phyloP scores from a whole-genome alignment of 53 echinoderm and acorn worm species.

The Echinarachnius parma region DNA sequence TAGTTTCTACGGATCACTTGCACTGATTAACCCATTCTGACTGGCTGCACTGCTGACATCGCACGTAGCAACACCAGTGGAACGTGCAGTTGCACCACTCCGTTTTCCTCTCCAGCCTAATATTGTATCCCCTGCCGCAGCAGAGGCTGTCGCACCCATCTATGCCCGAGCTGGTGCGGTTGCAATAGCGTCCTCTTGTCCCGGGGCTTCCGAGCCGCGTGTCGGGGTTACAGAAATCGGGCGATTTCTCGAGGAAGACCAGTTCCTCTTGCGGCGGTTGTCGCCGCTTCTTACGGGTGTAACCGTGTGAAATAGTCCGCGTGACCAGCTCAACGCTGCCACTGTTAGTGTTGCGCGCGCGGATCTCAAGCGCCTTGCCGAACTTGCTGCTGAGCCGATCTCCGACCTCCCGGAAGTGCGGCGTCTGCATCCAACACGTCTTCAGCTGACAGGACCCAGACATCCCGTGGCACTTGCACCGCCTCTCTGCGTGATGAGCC shows the following conservation, averaged over 20 bases:
- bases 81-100: slow-evolving; percentile 99
- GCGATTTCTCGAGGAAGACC: slow-evolving; percentile 80
- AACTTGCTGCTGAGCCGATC: slow-evolving; percentile 69
- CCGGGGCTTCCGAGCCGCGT: slow-evolving; percentile 64
- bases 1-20: too few relatives aligned
- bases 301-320: neutral
- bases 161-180: slow-evolving; percentile 71
- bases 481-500: slow-evolving; percentile 72
- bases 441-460: slow-evolving; percentile 92
- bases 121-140: slow-evolving; percentile 95
- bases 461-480: slow-evolving; percentile 98
- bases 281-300: slow-evolving; percentile 50
- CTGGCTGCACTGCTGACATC: slow-evolving; percentile 75
- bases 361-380: slow-evolving; percentile 60
- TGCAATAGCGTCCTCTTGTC: slow-evolving; percentile 85
- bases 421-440: slow-evolving; percentile 99
- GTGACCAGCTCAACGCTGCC: slow-evolving; percentile 68
- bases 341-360: slow-evolving; percentile 69
- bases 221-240: slow-evolving; percentile 79
- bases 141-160: slow-evolving; percentile 96
- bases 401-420: slow-evolving; percentile 88
- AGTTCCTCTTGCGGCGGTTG: slow-evolving; percentile 67
- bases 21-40: slow-evolving; percentile 87
- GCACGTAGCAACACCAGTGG: slow-evolving; percentile 98
- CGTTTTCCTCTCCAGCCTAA: slow-evolving; percentile 73